Conservation (phyloP, 2,113 vertebrate species). For the Pelodiscus sinensis region DNA sequence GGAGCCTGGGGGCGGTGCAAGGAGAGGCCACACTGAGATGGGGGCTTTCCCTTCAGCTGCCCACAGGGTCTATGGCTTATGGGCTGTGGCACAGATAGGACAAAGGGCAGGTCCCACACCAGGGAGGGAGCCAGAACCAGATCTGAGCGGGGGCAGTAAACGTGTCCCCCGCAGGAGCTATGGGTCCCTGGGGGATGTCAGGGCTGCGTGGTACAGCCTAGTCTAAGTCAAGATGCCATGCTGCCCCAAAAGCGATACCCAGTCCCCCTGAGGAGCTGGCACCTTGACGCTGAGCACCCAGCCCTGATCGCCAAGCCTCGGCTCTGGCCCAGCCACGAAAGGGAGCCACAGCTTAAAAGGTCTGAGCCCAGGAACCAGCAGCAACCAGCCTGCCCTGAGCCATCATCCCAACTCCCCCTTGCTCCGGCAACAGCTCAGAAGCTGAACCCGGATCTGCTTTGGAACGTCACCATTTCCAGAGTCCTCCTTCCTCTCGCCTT, state of each 20-base stretch:
- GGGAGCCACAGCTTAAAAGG: no score
- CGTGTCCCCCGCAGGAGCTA: no score
- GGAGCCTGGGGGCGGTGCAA: background rate
- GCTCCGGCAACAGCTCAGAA: background rate
- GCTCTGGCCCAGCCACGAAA: no score
- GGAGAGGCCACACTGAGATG: background rate
- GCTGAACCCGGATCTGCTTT: background rate
- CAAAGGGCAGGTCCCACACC: background rate
- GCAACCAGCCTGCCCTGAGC: background rate
- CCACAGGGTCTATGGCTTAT: background rate
- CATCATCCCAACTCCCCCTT: background rate
- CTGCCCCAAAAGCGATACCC: no score
- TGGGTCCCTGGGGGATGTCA: background rate
- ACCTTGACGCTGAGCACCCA: background rate
- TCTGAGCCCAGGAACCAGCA: no score
- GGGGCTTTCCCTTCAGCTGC: background rate
- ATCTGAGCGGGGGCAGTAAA: no score
- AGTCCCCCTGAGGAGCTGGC: background rate
- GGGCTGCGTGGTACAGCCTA: background rate
- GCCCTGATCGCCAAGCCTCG: background rate
- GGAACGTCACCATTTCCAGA: background rate
- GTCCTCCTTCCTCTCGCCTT: background rate
- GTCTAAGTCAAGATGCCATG: background rate
- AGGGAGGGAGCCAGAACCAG: no score
- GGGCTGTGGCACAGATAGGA: background rate